Evolutionary conservation across 1,140 invertebrate species (phyloP).

Genomic region (Drosophila nasuta): DNA sequence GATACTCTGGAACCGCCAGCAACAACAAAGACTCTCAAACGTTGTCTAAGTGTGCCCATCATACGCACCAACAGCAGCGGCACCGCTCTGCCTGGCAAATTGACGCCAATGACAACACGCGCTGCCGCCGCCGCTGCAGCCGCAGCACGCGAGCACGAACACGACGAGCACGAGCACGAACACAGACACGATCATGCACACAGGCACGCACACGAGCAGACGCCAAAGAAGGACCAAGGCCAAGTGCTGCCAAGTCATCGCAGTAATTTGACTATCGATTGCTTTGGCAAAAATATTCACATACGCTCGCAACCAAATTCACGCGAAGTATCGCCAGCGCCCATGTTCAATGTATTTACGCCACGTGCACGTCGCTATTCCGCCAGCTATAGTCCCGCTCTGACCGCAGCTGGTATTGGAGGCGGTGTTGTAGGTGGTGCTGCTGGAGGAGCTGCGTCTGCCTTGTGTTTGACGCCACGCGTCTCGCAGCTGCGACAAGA

Average conservation of each 20-base stretch:
- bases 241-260: not conserved
- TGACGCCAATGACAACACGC: conserved; percentile 76
- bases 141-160: conserved; percentile 60
- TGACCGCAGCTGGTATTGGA: conserved; percentile 6
- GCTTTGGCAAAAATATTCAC: conserved; percentile 68
- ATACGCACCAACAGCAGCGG: conserved; percentile 86
- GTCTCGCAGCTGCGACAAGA: conserved; percentile 94
- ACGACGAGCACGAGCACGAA: conserved; percentile 28
- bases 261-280: conserved; percentile 43
- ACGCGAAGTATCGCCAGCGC: conserved; percentile 77
- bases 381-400: conserved; percentile 90
- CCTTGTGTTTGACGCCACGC: conserved; percentile 90
- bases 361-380: conserved; percentile 91
- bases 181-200: conserved; percentile 20
- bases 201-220: conserved; percentile 51
- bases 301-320: conserved; percentile 78
- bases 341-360: conserved; percentile 87
- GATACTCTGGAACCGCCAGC: conserved; percentile 65
- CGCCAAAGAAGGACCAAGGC: conserved; percentile 55
- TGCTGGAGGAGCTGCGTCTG: conserved; percentile 24
- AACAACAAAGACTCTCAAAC: conserved; percentile 87
- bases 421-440: conserved; percentile 5
- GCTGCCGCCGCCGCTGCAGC: conserved; percentile 85
- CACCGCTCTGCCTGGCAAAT: conserved; percentile 42
- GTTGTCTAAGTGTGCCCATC: conserved; percentile 93